Base-by-base conservation (phyloP, 2,888 invertebrate genomes). In the Eupithecia dodoneata region DNA sequence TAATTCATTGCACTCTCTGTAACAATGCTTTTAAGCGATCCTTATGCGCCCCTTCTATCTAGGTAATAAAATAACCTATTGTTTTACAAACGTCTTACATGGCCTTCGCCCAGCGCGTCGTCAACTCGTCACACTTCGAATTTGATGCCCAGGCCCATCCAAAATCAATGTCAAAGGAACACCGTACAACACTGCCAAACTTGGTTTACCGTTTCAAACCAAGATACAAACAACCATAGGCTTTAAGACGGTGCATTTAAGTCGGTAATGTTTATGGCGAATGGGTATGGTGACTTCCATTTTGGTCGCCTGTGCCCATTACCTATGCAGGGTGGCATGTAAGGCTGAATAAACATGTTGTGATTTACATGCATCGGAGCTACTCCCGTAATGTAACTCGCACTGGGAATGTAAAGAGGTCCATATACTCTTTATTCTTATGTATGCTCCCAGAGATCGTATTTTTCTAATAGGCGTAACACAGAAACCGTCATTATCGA, bases 331-430 rank as follows among this genome's bases (percentile, higher is more conserved):
- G 92, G 89, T 92, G 89, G 90, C 90, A 87, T 88, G 89, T 90
- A 89, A 88, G 88, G 89, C 90, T 93, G 94, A 94, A 94, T 94
- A 94, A 93, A 94, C 94, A 94, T 92, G 88, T 88, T 87, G 85
- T 92, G 87, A 93, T 95, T 94, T 92, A 93, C 94, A 95, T 95
- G 94, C 94, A 94, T 92, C 93, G 91, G 87, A 91, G 94, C 89
- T 85, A 89, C 93, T 93, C 91, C 92, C 92, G 92, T 94, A 94
- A 94, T 94, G 92, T 93, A 75, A 91, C 88, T 89, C 91, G 92
- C 91, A 85, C 82, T 84, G 87, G 86, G 94, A 94, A 94, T 95
- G 90, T 89, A 87, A 94, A 94, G 93, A 89, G 82, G 85, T 84
- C 90, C 87, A 88, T 89, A 89, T 88, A 85, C 86, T 88, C 83